A percentile compares a stretch with the other conserved stretches of the same genome.
Evolutionary conservation across 2,113 vertebrate genomes (phyloP).

Genomic region (Megaleporinus macrocephalus): DNA sequence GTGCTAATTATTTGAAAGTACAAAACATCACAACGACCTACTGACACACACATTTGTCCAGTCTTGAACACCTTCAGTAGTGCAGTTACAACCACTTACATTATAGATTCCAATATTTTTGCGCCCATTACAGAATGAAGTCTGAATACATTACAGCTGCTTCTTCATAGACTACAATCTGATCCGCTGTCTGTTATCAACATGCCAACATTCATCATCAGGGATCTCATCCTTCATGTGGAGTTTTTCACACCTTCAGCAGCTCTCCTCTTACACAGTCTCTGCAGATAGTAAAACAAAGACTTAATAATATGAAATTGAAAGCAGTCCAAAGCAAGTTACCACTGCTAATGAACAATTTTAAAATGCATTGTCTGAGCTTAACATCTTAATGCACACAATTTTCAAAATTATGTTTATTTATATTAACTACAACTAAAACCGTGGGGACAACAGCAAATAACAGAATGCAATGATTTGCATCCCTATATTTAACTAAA

Average conservation of each 20-base stretch:
- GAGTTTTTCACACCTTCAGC: constrained; percentile 75
- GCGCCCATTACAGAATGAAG: constrained; percentile 11
- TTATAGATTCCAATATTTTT: constrained; percentile 31
- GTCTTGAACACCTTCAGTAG: constrained; percentile 74
- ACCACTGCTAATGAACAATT: constrained; percentile 20
- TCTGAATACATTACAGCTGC: constrained; percentile 21
- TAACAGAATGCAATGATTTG: too few species aligned
- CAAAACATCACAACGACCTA: constrained; percentile 78
- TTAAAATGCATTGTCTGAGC: too few species aligned
- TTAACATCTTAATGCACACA: too few species aligned
- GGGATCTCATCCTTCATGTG: constrained; percentile 7
- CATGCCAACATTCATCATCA: constrained; percentile 51
- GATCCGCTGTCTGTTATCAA: constrained; percentile 78
- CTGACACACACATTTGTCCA: constrained; percentile 75
- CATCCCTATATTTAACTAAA: too few species aligned
- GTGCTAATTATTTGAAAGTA: constrained; percentile 81
- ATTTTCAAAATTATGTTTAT: too few species aligned
- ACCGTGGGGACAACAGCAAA: too few species aligned
- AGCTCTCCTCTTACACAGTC: constrained; percentile 79
- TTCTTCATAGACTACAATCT: constrained; percentile 79
- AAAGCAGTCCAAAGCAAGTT: too few species aligned
- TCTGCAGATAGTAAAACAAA: constrained; percentile 59
- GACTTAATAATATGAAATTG: too few species aligned
- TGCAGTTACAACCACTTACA: constrained; percentile 76
- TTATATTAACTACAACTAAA: too few species aligned